Base-by-base conservation (phyloP, 2,888 invertebrate species). In the Trissonchulus latispiculum region DNA sequence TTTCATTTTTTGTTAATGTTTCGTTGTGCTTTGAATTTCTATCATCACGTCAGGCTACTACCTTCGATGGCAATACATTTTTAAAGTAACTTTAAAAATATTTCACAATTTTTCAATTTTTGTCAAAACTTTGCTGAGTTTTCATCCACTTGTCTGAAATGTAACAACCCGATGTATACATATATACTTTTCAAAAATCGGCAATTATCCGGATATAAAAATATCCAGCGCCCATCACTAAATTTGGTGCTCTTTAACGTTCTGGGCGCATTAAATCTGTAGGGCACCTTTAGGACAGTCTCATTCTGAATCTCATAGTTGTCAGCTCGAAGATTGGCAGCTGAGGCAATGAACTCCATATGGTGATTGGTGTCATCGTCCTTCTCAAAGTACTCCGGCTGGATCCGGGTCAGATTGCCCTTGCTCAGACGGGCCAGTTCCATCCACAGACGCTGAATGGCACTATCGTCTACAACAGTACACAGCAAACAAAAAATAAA, bases 331-430 rank as follows among this genome's bases (percentile, higher is more conserved):
- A 95, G 87, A 85, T 99, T 99, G 0, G 96, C 96, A 0, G 95
- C 90, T 0, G 97, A 96, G 0, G 96, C 95, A 79, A 99, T 96
- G 84, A 96, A 99, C 86, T 99, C 97, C 90, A 99, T 96, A 86
- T 99, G 99, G 85, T 95, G 90, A 85, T 99, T 99, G 72, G 88
- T 87, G 83, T 99, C 99, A 84, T 99, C 97, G 82, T 99, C 99
- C 83, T 99, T 99, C 84, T 99, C 99, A 85, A 99, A 99, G 76
- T 97, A 96, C 31, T 96, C 87, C 0, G 96, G 94, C 0, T 89
- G 88, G 76, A 95, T 88, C 18, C 74, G 76, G 3, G 64, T 59
- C 1, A 75, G 67, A 18, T 68, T 33, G 33, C 8, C 36, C 36
- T 33, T 33, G n/a, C 23, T 36, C n/a, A n/a, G n/a, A n/a, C 69